These are phyloP conservation scores for Sphinx pinastri DNA, from an alignment of 2,888 invertebrate genomes.

Conservation along the genomic window DNA sequence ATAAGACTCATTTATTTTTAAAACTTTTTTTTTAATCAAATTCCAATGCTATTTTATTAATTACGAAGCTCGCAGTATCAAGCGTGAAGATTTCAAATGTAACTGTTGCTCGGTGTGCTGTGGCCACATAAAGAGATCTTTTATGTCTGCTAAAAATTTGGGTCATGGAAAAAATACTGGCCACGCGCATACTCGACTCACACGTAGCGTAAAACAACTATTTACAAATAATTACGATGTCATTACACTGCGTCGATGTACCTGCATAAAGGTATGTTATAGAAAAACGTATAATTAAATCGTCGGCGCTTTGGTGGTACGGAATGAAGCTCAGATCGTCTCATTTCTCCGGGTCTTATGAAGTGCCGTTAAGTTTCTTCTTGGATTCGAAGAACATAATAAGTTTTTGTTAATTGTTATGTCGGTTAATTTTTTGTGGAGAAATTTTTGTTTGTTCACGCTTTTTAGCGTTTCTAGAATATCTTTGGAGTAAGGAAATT, in stretches of 20 bases:
- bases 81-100: background rate
- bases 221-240: conserved; percentile 34
- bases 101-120: background rate
- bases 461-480: background rate
- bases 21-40: background rate
- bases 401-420: background rate
- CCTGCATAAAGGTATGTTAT: background rate
- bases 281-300: conserved; percentile 31
- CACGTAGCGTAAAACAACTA: conserved; percentile 40
- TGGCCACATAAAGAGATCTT: conserved; percentile 21
- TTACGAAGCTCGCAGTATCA: no score
- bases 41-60: background rate
- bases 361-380: conserved; percentile 22
- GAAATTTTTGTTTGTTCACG: background rate
- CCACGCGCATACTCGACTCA: conserved; percentile 28
- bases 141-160: conserved; percentile 20
- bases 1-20: background rate
- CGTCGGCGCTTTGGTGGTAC: conserved; percentile 27
- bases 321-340: conserved; percentile 24
- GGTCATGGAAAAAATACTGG: conserved; percentile 22
- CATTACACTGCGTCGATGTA: background rate
- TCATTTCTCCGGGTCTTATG: conserved; percentile 19
- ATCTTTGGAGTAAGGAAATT: background rate
- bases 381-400: background rate
- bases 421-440: background rate